Evolutionary conservation across 2,113 vertebrate genomes (phyloP).

Genomic region (Heterochromis multidens): DNA sequence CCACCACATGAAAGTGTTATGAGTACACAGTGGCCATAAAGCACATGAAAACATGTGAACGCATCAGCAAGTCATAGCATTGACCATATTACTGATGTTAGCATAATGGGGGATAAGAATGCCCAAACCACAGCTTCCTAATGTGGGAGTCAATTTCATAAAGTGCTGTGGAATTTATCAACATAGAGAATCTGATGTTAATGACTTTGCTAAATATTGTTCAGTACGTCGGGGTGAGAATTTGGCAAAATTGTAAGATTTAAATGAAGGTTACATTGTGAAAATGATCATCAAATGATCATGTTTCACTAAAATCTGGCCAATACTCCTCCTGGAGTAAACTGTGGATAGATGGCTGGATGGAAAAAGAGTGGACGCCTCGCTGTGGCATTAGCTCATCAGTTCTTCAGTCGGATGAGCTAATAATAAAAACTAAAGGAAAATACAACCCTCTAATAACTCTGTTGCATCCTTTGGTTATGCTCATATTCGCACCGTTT

Average conservation of each 20-base stretch:
- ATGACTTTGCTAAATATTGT: not conserved
- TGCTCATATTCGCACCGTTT: not conserved
- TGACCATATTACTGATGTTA: not conserved
- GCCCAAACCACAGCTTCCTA: not conserved
- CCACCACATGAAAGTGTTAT: not conserved
- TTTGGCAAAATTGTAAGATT: too few relatives aligned
- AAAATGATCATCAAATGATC: too few relatives aligned
- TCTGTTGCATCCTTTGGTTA: not conserved
- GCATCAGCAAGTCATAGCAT: not conserved
- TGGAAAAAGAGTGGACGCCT: too few relatives aligned
- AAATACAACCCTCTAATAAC: not conserved
- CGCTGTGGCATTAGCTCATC: not conserved
- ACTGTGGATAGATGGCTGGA: too few relatives aligned
- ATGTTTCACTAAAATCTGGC: too few relatives aligned
- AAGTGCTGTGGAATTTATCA: not conserved
- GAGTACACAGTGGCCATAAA: not conserved
- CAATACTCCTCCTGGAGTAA: too few relatives aligned
- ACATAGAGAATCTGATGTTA: not conserved
- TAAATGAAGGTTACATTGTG: too few relatives aligned
- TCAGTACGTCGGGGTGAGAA: accelerated
- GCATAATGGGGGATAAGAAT: not conserved
- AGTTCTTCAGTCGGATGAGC: not conserved
- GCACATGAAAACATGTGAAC: not conserved
- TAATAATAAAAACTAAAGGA: not conserved
- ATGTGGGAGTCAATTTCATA: not conserved